Evolutionary conservation across 2,113 vertebrate species (phyloP).

Genomic region (Apeltes quadracus): DNA sequence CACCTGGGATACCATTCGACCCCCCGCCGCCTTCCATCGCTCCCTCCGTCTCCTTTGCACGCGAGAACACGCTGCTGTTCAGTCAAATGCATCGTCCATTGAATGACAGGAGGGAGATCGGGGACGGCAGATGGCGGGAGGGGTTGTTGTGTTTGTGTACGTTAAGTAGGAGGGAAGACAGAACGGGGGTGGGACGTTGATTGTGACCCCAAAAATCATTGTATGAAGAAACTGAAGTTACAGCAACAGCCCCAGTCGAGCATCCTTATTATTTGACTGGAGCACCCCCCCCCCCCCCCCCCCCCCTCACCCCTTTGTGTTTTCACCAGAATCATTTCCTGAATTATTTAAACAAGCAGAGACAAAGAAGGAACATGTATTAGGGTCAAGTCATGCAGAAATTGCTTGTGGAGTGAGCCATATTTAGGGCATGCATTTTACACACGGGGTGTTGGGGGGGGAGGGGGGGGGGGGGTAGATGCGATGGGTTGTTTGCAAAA

Average conservation of each 20-base stretch:
- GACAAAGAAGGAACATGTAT: slow-evolving; percentile 71
- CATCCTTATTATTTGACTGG: slow-evolving; percentile 44
- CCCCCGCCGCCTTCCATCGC: slow-evolving; percentile 8
- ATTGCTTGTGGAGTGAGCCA: slow-evolving; percentile 44
- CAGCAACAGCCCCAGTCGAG: background rate
- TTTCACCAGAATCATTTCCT: slow-evolving; percentile 67
- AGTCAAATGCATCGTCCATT: slow-evolving; percentile 73
- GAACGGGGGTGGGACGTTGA: slow-evolving; percentile 16
- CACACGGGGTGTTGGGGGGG: slow-evolving; percentile 39
- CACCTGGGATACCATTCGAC: slow-evolving; percentile 76
- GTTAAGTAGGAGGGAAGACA: background rate
- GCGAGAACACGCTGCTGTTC: slow-evolving; percentile 61
- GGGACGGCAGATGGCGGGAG: slow-evolving; percentile 64
- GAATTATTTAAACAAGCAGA: slow-evolving; percentile 70
- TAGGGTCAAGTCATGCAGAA: slow-evolving; percentile 69
- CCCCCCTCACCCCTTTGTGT: slow-evolving; percentile 23
- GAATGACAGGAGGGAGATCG: slow-evolving; percentile 64
- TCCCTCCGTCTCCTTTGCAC: slow-evolving; percentile 42
- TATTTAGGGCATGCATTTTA: slow-evolving; percentile 61
- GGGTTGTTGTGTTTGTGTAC: slow-evolving; percentile 35
- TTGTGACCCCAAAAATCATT: slow-evolving; percentile 15
- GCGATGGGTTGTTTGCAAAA: slow-evolving; percentile 20
- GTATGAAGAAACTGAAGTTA: slow-evolving; percentile 22
- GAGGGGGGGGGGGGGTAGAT: too few relatives aligned
- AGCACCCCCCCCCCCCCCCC: slow-evolving; percentile 19